Conservation (phyloP, 2,113 vertebrate species). For the Platanista minor region DNA sequence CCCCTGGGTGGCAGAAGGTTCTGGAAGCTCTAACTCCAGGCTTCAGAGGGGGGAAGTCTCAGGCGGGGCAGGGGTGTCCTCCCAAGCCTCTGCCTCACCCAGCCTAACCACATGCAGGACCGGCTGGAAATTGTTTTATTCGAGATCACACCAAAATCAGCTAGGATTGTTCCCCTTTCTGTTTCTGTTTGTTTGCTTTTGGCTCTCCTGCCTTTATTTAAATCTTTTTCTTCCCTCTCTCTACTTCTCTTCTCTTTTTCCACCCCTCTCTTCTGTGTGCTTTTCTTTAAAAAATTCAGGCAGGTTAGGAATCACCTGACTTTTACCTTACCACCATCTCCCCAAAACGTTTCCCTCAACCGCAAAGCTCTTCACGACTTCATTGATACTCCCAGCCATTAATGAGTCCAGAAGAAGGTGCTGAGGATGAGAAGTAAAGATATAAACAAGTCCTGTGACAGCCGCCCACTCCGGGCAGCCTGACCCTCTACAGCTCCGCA, state of each 20-base stretch:
- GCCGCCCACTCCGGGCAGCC: background rate
- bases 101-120: background rate
- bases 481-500: background rate
- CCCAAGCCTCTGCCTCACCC: background rate
- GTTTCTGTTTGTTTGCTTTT: background rate
- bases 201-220: background rate
- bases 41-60: background rate
- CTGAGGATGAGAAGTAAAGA: background rate
- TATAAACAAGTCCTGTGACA: rapidly evolving
- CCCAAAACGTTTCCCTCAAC: rapidly evolving
- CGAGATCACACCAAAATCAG: background rate
- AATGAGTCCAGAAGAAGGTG: background rate
- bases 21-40: background rate
- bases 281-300: background rate
- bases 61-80: rapidly evolving
- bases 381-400: rapidly evolving
- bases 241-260: background rate
- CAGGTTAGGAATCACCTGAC: background rate
- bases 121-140: background rate
- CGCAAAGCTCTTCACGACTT: background rate
- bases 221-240: background rate
- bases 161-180: background rate
- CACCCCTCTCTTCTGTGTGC: background rate
- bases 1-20: background rate
- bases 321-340: rapidly evolving